phyloP scores from a whole-genome alignment of 2,113 vertebrate genomes.

The Equus quagga region DNA sequence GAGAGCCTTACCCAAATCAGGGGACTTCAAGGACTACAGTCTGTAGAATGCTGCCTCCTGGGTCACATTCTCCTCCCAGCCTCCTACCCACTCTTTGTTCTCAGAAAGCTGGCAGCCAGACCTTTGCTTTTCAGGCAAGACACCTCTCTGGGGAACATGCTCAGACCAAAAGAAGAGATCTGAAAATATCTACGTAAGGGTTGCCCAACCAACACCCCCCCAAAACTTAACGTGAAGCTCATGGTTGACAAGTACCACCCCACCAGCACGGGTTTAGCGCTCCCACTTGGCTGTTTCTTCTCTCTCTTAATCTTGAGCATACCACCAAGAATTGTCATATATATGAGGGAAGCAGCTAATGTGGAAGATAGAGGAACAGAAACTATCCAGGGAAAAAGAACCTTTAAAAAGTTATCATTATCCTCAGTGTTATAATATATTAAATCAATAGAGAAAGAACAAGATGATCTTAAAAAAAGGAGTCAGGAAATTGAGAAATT shows the following conservation, averaged over 20 bases:
- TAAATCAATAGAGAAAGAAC: neutral
- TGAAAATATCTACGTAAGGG: neutral
- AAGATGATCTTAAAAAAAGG: neutral
- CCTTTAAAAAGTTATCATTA: neutral
- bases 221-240: neutral
- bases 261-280: neutral
- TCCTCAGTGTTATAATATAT: neutral
- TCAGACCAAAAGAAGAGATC: neutral
- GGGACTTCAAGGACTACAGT: neutral
- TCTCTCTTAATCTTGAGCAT: neutral
- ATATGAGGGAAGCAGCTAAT: neutral
- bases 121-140: neutral
- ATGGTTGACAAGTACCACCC: neutral
- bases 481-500: neutral
- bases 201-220: neutral
- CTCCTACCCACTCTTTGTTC: neutral
- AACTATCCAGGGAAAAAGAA: neutral
- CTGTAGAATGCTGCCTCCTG: neutral
- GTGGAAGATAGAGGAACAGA: neutral
- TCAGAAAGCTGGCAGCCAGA: neutral
- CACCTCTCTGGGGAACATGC: neutral
- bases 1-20: neutral
- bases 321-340: neutral
- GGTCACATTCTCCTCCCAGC: neutral
- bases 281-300: neutral